Evolutionary conservation across 2,113 vertebrate species (phyloP).

Genomic region (Pterocles burchelli): DNA sequence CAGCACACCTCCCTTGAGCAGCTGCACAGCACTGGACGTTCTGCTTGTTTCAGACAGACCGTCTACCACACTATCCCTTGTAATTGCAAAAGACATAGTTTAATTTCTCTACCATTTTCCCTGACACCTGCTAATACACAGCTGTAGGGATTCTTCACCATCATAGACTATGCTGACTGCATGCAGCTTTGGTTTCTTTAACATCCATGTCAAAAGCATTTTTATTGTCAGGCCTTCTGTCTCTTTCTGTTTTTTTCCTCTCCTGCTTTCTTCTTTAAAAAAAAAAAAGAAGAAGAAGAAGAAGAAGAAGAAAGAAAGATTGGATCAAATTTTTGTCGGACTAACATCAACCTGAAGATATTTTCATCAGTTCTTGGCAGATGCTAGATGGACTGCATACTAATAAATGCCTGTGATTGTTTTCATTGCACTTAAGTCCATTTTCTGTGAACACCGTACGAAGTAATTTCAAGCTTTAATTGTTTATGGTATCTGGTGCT

Average conservation of each 20-base stretch:
- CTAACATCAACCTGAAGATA: constrained; percentile 49
- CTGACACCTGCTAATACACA: neutral
- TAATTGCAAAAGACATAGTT: neutral
- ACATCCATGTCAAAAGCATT: neutral
- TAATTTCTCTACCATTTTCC: neutral
- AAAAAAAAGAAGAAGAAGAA: neutral
- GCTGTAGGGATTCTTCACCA: neutral
- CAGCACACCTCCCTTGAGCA: no score
- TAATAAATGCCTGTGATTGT: constrained; percentile 35
- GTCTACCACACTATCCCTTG: no score
- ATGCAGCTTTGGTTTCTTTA: neutral
- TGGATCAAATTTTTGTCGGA: neutral
- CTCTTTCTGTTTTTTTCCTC: neutral
- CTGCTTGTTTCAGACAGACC: no score
- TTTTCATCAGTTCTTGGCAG: constrained; percentile 54
- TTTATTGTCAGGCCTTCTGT: neutral
- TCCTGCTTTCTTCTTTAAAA: neutral
- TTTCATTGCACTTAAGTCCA: neutral
- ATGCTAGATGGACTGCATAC: neutral
- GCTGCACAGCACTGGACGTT: no score
- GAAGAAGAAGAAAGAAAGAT: neutral
- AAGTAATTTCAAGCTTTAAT: constrained; percentile 56
- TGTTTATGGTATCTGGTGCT: constrained; percentile 35
- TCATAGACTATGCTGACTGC: neutral
- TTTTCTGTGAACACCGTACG: neutral